Percentiles rank a stretch among this genome's conserved stretches.
These are phyloP conservation scores for Sardina pilchardus DNA, from an alignment of 2,113 vertebrate genomes.

Conservation along the genomic window DNA sequence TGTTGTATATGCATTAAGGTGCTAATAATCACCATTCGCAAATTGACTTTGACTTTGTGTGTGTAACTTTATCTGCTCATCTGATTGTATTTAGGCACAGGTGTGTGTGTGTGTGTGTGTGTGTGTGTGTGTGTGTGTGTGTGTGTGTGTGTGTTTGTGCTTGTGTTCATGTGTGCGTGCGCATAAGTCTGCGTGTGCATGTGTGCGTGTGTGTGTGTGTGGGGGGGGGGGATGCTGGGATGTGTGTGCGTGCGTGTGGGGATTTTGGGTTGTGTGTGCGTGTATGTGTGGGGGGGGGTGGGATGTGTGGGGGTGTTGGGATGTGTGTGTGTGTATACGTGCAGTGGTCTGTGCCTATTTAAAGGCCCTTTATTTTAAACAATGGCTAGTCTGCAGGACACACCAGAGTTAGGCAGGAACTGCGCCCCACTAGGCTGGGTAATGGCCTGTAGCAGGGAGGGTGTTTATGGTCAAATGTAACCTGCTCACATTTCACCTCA, in stretches of 20 bases:
- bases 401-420: constrained; percentile 22
- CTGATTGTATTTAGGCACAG: background rate
- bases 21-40: background rate
- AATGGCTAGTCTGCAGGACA: constrained; percentile 46
- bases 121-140: background rate
- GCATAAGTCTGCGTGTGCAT: background rate
- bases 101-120: background rate
- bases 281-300: constrained; percentile 5
- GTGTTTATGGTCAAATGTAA: constrained; percentile 4
- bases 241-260: background rate
- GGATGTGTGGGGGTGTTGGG: constrained; percentile 25
- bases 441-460: constrained; percentile 16
- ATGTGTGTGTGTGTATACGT: constrained; percentile 10
- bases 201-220: background rate
- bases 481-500: background rate
- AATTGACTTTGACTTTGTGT: background rate
- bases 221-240: background rate
- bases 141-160: background rate
- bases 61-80: background rate
- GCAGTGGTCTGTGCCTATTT: background rate
- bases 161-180: background rate
- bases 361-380: constrained; percentile 47
- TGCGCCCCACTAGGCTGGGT: constrained; percentile 35
- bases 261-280: background rate
- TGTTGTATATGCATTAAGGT: background rate